Evolutionary conservation across 2,888 invertebrate genomes (phyloP).

Genomic region (Tuberolachnus salignus): DNA sequence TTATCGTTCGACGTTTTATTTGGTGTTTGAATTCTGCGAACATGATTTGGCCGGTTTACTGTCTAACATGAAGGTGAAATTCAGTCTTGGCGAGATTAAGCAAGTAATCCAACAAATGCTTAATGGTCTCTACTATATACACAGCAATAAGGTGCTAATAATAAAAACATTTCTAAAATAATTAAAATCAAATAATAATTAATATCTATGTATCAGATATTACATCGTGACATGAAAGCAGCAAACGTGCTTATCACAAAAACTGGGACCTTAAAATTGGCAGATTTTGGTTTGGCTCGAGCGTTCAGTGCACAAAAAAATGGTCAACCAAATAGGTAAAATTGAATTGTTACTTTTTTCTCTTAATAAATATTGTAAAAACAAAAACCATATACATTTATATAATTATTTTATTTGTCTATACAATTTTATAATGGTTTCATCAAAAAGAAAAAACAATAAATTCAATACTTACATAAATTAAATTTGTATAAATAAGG

Average conservation of each 20-base stretch:
- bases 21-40: constrained; percentile 98
- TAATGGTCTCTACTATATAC: constrained; percentile 93
- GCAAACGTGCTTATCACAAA: constrained; percentile 97
- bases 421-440: too few relatives aligned
- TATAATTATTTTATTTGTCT: too few relatives aligned
- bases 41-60: constrained; percentile 96
- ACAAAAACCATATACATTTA: too few relatives aligned
- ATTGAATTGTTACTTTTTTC: neutral
- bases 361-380: neutral
- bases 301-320: constrained; percentile 89
- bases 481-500: too few relatives aligned
- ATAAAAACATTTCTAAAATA: neutral
- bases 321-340: constrained; percentile 71
- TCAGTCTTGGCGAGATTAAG: constrained; percentile 94
- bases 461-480: too few relatives aligned
- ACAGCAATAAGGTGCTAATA: constrained; percentile 78
- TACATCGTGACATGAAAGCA: constrained; percentile 98
- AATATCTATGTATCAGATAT: constrained; percentile 65
- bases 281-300: constrained; percentile 96
- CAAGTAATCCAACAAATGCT: constrained; percentile 87
- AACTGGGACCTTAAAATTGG: constrained; percentile 89
- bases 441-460: too few relatives aligned
- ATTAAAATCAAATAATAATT: neutral
- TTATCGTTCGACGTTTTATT: constrained; percentile 85
- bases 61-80: constrained; percentile 95